Base-by-base conservation (phyloP, 37 sponge, comb jelly and placozoan species). In the Ephydatia muelleri region DNA sequence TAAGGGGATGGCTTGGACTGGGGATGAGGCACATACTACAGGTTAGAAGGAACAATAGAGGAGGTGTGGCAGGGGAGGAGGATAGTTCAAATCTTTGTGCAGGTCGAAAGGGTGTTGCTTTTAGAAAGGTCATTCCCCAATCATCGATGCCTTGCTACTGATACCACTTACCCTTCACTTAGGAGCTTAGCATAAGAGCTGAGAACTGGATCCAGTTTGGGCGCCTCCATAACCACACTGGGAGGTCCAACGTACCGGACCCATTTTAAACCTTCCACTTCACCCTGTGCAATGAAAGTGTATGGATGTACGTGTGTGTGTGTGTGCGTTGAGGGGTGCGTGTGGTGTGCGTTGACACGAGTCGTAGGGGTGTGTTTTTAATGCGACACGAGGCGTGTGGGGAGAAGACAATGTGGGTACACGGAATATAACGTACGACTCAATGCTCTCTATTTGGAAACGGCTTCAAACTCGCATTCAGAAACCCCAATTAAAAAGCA, bases 241-340 rank as follows among this genome's bases (percentile, higher is more conserved):
- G 32, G 81, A 29, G 93, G 84, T 13, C 86, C 87, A 64, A 47
- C 68, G 48, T 89, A 93, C 3, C 87, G 78, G 19, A 88, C 69
- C 93, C 93, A 93, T 43, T 82, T 86, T 32, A 93, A 74, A 14
- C 93, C 93, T 34, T 86, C 87, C 35, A 88, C 89, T 72, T 88
- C 89, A 82, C 83, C 86, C 93, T 92, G 74, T 38, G 75, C 9
- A 9, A 19, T 74, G 37, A 21, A 6, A 5, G 37, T 68, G 70
- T 28, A 11, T 28, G 29, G 3, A 5, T 30, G 29, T 28, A 11
- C 8, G 70, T 68, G 70, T 68, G 70, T 68, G 70, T 68, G 70
- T 28, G 29, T 68, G 70, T 68, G 70, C 70, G 29, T 68, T 30
- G 70, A 12, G 70, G 29, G 3, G 26, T 30, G 70, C 5, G 29